phyloP scores from a whole-genome alignment of 2,797 vertebrate species.

The Furcifer pardalis region DNA sequence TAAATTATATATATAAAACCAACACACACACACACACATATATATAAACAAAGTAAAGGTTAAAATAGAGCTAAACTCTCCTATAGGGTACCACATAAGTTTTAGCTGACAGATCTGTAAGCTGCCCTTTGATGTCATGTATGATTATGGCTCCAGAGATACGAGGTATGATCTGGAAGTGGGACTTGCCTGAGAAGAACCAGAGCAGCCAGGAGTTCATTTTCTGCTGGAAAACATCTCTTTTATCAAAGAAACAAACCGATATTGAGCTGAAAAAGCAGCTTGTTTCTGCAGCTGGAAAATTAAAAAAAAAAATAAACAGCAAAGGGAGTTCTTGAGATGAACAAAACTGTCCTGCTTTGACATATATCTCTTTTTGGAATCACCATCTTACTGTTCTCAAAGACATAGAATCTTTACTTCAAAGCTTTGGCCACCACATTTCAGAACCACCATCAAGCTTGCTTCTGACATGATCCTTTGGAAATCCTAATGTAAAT shows the following conservation, averaged over 20 bases:
- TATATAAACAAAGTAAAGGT: constrained; percentile 10
- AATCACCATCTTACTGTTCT: neutral
- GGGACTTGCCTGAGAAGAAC: neutral
- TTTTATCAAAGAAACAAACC: neutral
- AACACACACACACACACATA: too few species aligned
- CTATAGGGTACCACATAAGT: fast-evolving
- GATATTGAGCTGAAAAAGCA: neutral
- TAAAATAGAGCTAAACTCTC: neutral
- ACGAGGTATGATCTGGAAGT: neutral
- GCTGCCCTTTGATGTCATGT: neutral
- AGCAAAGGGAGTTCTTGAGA: neutral
- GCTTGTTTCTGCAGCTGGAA: neutral
- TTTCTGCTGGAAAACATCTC: neutral
- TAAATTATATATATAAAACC: too few species aligned
- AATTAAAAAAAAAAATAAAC: neutral
- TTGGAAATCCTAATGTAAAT: neutral
- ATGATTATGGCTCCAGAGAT: neutral
- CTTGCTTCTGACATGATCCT: neutral
- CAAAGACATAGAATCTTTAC: neutral
- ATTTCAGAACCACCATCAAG: neutral
- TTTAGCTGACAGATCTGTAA: neutral
- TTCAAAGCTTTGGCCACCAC: neutral
- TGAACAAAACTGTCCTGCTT: neutral
- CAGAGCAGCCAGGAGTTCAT: neutral
- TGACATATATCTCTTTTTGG: neutral